Base-by-base conservation (phyloP, 1,140 invertebrate genomes). In the Drosophila takahashii region DNA sequence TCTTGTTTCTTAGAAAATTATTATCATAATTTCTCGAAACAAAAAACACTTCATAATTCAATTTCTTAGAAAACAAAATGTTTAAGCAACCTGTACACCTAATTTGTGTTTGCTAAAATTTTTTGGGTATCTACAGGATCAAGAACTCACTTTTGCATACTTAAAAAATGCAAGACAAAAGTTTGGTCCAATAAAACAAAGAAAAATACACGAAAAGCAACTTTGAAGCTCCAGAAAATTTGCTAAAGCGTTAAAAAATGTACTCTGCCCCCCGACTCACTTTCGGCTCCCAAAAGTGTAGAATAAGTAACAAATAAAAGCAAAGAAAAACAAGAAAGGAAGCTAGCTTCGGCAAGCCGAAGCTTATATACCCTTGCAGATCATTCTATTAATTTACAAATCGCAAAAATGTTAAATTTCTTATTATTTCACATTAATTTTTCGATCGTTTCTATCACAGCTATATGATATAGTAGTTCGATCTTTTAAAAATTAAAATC, bases 221-320 rank as follows among this genome's bases (percentile, higher is more conserved):
- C 64, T 61, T 71, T 47, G 56, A 48, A 61, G 44, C 36, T 54
- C 47, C 34, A 32, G 83, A 74, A 66, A 85, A 66, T 87, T 61
- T 73, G 78, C 78, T 87, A 86, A 86, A 86, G 75, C 83, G 83
- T 79, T 87, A 87, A 87, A 86, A 86, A 86, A 86, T 86, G 64
- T 72, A 83, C 81, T 81, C 42, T 36, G 9, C 41, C 22, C 36
- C 42, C 4, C 18, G n/a, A 16, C 58, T 18, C n/a, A 10, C 27
- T n/a, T 6, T 9, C 1, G 39, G 11, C 10, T 6, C 27, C 18
- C 4, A 26, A 36, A 66, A 65, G 50, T 60, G 58, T 60, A 39
- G 50, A 60, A 57, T 57, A 61, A 61, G 59, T 60, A 62, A 62
- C 53, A 41, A 58, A 61, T 41, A 60, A 70, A 76, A 44, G 34